Conservation (phyloP, 2,888 invertebrate species). For the Dynastes grantii region DNA sequence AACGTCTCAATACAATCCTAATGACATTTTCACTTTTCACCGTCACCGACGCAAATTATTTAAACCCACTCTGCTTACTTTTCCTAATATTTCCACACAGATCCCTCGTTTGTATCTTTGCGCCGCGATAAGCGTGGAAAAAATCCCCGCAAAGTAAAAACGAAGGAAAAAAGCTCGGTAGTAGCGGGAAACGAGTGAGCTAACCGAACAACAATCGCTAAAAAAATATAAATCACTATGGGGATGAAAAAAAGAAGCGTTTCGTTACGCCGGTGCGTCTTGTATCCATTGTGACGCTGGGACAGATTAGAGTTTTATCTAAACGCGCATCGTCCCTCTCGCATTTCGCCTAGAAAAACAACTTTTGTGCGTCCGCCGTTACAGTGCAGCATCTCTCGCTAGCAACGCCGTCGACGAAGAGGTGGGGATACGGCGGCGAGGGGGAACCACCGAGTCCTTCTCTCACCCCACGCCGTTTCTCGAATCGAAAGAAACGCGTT, state of each 20-base stretch:
- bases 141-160: not conserved
- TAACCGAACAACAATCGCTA: constrained; percentile 15
- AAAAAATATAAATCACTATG: constrained; percentile 33
- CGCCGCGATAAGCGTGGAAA: not conserved
- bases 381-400: not conserved
- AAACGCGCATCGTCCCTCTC: constrained; percentile 28
- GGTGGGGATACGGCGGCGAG: not conserved
- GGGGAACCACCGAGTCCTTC: not conserved
- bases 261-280: not conserved
- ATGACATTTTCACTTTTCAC: no score
- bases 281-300: constrained; percentile 12
- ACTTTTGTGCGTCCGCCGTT: constrained; percentile 22
- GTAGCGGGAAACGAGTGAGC: not conserved
- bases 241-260: not conserved
- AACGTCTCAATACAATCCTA: no score
- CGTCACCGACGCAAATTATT: no score
- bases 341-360: constrained; percentile 38
- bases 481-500: not conserved
- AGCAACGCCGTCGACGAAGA: not conserved
- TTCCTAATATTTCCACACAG: no score
- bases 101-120: not conserved
- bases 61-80: no score
- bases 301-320: constrained; percentile 37
- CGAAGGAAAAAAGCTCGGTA: not conserved
- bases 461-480: not conserved